Conservation (phyloP, 2,888 invertebrate species). For the Dorcus parallelipipedus region DNA sequence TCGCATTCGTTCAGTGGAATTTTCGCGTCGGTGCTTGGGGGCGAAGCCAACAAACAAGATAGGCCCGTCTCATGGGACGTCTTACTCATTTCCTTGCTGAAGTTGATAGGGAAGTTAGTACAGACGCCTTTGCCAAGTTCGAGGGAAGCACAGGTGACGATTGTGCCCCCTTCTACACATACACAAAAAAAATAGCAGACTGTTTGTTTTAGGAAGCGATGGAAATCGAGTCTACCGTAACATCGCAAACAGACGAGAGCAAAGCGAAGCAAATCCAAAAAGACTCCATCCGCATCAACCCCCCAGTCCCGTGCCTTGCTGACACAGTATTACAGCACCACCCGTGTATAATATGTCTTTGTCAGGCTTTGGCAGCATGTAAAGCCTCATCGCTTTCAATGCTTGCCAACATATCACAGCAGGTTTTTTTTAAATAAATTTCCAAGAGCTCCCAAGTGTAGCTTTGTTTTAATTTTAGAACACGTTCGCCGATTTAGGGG, state of each 20-base stretch:
- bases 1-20: conserved; percentile 66
- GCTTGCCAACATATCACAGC: conserved; percentile 49
- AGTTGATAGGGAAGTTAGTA: conserved; percentile 59
- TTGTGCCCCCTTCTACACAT: too few relatives aligned
- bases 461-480: conserved; percentile 18
- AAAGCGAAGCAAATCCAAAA: conserved; percentile 66
- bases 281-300: conserved; percentile 32
- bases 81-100: conserved; percentile 67
- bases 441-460: not conserved
- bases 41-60: conserved; percentile 59
- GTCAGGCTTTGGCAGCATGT: conserved; percentile 77
- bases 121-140: conserved; percentile 59
- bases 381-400: conserved; percentile 67
- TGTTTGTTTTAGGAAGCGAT: conserved; percentile 42
- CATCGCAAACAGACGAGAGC: conserved; percentile 78
- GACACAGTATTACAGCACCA: conserved; percentile 73
- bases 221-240: conserved; percentile 47
- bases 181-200: not conserved
- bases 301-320: conserved; percentile 64
- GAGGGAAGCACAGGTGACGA: conserved; percentile 42
- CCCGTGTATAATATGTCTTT: conserved; percentile 77
- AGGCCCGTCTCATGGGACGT: conserved; percentile 69
- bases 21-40: conserved; percentile 70
- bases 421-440: not conserved
- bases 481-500: conserved; percentile 44